Evolutionary conservation across 2,888 invertebrate genomes (phyloP), one percentile per base, ranked within the genome.

Genomic region (Drosophila paracracens): DNA sequence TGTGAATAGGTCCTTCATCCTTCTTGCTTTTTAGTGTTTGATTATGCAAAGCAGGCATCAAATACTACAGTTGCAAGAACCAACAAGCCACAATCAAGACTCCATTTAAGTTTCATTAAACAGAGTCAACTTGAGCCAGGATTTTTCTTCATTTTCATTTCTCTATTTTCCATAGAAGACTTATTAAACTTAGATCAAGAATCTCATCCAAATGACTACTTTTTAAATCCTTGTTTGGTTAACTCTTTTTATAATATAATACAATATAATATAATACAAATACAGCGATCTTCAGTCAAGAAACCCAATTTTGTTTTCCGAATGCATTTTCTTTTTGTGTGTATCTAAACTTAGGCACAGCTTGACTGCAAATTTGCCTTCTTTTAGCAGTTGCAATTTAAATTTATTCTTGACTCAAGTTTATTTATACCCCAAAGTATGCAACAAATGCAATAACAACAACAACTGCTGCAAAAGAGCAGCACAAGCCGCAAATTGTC

Each of bases 21-120:
- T 76, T 70, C 71, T 79, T 77, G 70, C 69, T 70, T 79, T 85
- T 69, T 71, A 71, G 61, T 74, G 82, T 83, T 89, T 89, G 89
- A 83, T 87, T 84, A 89, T 89, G 79, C 82, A 79, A 75, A 79
- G 64, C 52, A 67, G 64, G 25, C 52, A 27, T 18, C 21, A 29
- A 43, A 31, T 13, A 36, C 77, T 62, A 25, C 65, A 31, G 18
- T 40, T 25, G n/a, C 64, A 21, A 16, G 18, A 11, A 56, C 27
- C 27, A 13, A 27, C 27, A n/a, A 27, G n/a, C 18, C 2, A 38
- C n/a, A 27, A 18, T 36, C 36, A 18, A 18, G 18, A 27, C 35
- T 35, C 25, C 18, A 11, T 13, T 54, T 36, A 36, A 25, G 36
- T 7, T 18, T 25, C 4, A 7, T 11, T 27, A 13, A 16, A 18